Conservation (phyloP, 2,888 invertebrate genomes). For the Athripsodes cinereus region DNA sequence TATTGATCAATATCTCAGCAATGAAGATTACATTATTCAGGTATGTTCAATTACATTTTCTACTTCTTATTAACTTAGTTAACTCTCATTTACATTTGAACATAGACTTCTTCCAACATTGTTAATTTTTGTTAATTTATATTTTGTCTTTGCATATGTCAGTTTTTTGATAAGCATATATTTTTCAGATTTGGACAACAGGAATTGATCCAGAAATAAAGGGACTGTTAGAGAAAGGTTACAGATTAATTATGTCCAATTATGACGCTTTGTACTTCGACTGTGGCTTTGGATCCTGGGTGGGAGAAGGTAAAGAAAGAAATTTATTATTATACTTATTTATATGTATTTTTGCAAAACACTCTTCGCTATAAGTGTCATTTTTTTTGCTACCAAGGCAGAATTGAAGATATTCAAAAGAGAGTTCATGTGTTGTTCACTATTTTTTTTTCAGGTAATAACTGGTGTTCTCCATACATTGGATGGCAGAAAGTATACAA, state of each 20-base stretch:
- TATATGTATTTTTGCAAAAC: neutral
- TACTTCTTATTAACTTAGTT: too few species aligned
- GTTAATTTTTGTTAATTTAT: too few species aligned
- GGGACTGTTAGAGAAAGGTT: constrained; percentile 65
- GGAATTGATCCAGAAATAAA: constrained; percentile 57
- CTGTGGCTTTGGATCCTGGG: constrained; percentile 81
- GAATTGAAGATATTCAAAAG: neutral
- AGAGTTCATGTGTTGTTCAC: neutral
- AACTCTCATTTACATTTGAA: too few species aligned
- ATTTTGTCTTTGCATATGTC: too few species aligned
- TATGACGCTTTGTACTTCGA: constrained; percentile 83
- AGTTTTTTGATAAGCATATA: too few species aligned
- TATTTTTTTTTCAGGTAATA: constrained; percentile 56
- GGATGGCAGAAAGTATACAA: constrained; percentile 85
- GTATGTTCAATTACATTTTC: too few species aligned
- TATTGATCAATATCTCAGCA: constrained; percentile 60
- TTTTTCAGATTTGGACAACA: constrained; percentile 63
- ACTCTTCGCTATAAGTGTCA: too few species aligned
- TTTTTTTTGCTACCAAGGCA: too few species aligned
- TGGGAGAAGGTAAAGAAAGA: constrained; percentile 51
- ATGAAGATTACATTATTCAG: constrained; percentile 74
- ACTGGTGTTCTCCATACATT: constrained; percentile 89
- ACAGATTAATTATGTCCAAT: constrained; percentile 74
- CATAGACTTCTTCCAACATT: too few species aligned
- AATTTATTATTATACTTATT: neutral